phyloP scores from a whole-genome alignment of 2,797 vertebrate genomes.

The Miichthys miiuy region DNA sequence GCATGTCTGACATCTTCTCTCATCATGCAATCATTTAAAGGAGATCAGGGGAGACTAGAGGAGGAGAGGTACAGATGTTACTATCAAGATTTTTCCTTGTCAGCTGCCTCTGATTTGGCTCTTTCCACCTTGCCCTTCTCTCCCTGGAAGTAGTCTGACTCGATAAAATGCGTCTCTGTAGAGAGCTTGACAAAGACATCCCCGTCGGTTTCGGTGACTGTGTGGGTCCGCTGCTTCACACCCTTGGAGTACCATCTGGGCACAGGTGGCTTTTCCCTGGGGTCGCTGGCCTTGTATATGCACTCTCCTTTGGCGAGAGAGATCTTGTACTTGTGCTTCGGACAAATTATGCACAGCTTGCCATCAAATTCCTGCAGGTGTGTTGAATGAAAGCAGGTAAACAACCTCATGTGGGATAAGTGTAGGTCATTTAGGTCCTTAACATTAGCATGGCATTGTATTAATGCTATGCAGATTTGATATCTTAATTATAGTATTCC shows the following conservation, averaged over 20 bases:
- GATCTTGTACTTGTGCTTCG: constrained; percentile 95
- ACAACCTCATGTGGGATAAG: constrained; percentile 25
- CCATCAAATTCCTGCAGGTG: constrained; percentile 87
- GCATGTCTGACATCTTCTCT: constrained; percentile 2
- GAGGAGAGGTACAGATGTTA: not conserved
- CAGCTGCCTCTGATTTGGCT: constrained; percentile 51
- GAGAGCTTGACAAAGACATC: constrained; percentile 91
- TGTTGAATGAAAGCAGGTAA: constrained; percentile 39
- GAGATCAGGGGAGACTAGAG: constrained; percentile 7
- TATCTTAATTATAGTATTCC: constrained; percentile 35
- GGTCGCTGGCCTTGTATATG: constrained; percentile 88
- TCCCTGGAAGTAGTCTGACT: constrained; percentile 93
- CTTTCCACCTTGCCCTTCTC: constrained; percentile 85
- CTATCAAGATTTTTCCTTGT: constrained; percentile 34
- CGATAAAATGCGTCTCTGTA: constrained; percentile 73
- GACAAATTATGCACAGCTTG: constrained; percentile 93
- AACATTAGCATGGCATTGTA: constrained; percentile 33
- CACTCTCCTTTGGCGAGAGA: constrained; percentile 90
- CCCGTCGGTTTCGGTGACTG: constrained; percentile 84
- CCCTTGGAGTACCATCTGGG: constrained; percentile 92
- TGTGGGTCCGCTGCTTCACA: constrained; percentile 91
- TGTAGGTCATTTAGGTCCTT: constrained; percentile 24
- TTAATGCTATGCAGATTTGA: constrained; percentile 45
- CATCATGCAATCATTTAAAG: constrained; percentile 13
- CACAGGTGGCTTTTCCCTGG: constrained; percentile 74